Evolutionary conservation across 92 coral and sea anemone genomes (phyloP).

Genomic region (Siderastrea siderea): DNA sequence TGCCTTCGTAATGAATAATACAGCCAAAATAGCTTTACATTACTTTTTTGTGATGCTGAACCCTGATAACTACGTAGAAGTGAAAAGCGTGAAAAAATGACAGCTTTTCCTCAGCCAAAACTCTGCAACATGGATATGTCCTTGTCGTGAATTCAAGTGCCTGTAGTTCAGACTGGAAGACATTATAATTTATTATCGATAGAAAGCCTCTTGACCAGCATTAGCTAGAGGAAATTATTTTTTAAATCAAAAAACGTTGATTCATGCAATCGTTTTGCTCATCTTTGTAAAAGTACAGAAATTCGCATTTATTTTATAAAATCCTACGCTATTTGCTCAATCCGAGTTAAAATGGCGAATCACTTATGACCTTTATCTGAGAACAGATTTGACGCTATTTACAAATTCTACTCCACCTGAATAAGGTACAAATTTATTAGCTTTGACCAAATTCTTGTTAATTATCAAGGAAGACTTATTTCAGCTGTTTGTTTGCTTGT

Average conservation of each 20-base stretch:
- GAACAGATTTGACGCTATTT: neutral
- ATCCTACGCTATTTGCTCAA: no score
- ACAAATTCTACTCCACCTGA: neutral
- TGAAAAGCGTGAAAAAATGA: no score
- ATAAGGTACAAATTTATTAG: neutral
- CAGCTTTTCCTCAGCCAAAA: no score
- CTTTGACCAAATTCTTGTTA: neutral
- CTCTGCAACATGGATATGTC: no score
- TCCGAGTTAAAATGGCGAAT: no score
- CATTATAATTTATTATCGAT: no score
- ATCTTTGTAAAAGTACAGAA: no score
- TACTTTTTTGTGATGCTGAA: neutral
- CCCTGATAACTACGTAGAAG: neutral
- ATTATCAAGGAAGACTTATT: neutral
- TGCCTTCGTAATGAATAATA: neutral
- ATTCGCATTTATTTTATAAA: no score
- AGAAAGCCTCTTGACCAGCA: neutral
- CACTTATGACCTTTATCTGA: neutral
- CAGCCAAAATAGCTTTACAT: neutral
- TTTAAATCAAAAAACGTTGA: neutral
- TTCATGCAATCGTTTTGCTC: no score
- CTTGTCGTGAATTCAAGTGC: no score
- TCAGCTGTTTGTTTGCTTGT: neutral
- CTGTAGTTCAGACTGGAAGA: no score
- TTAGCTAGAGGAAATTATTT: neutral